Evolutionary conservation across 1,140 invertebrate genomes (phyloP), one percentile per base, ranked within the genome.

Genomic region (Phocides pigmalion): DNA sequence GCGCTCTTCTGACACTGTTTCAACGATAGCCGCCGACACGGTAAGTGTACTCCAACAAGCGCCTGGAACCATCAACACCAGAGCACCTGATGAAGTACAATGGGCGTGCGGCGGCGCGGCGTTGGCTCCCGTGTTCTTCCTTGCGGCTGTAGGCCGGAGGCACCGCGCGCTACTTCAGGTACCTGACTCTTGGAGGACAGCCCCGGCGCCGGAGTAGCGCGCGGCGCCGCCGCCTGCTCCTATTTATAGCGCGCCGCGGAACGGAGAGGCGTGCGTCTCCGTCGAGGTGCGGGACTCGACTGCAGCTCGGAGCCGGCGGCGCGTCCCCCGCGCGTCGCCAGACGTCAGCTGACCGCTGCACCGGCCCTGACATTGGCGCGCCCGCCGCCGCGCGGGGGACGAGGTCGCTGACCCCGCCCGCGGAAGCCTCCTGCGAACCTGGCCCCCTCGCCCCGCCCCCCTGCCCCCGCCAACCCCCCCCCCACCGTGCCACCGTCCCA

Each of bases 41-140:
- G 93, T 94, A 94, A 95, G 94, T 97, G 97, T 96, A 97, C 97
- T 97, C 96, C 97, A 97, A 96, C 96, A 98, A 96, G 95, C 97
- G 96, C 96, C 97, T 96, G 97, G 96, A 96, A 94, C 91, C 79
- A 81, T 92, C 89, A 93, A 93, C 93, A 97, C 97, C 97, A 97
- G 97, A 98, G 97, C 97, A 98, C 97, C 97, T 98, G 97, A 98
- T 97, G 97, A 97, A 98, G 97, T 98, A 98, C 97, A 98, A 98
- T 97, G 95, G 96, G 96, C 96, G 96, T 96, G 96, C 94, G 94
- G 94, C 94, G 93, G 89, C 73, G 58, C 51, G 61, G 63, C 42
- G 46, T 15, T 4, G 16, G 20, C 19, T 41, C 12, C 62, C 15
- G 53, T 54, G 9, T 16, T 56, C 32, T 69, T 54, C 19, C 19